Percentiles rank a stretch among this genome's conserved stretches.
Conservation (phyloP, 2,797 vertebrate genomes). For the Parambassis ranga region DNA sequence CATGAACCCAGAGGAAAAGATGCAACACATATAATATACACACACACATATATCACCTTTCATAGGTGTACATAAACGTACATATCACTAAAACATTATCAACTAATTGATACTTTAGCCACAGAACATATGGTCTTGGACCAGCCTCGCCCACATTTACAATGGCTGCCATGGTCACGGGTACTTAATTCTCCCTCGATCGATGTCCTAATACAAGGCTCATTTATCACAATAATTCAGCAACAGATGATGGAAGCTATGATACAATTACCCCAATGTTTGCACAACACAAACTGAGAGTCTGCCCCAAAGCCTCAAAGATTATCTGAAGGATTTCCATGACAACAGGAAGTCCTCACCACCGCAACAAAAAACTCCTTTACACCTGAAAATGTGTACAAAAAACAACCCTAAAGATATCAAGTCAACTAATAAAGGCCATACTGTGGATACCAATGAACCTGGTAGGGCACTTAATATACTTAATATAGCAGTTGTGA, state of each 20-base stretch:
- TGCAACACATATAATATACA: background rate
- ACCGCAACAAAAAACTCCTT: background rate
- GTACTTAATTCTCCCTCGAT: constrained; percentile 31
- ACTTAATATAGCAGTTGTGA: background rate
- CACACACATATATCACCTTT: background rate
- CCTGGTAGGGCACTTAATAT: background rate
- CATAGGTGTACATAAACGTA: background rate
- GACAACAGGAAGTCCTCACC: background rate
- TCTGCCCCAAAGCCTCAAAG: constrained; percentile 15
- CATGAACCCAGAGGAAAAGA: constrained; percentile 41
- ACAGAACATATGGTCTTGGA: constrained; percentile 6
- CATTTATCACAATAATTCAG: constrained; percentile 13
- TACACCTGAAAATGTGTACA: background rate
- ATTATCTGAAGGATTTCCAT: constrained; percentile 2
- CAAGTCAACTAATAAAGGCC: background rate
- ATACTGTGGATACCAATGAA: background rate
- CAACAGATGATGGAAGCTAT: constrained; percentile 46
- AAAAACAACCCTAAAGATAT: background rate
- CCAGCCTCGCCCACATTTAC: background rate
- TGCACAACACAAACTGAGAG: constrained; percentile 23
- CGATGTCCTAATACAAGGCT: constrained; percentile 48
- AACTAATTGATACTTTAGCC: background rate
- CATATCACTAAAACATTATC: background rate
- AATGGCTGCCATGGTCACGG: background rate
- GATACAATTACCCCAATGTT: constrained; percentile 52